phyloP scores from a whole-genome alignment of 2,888 invertebrate genomes.

The Perizoma flavofasciatum region DNA sequence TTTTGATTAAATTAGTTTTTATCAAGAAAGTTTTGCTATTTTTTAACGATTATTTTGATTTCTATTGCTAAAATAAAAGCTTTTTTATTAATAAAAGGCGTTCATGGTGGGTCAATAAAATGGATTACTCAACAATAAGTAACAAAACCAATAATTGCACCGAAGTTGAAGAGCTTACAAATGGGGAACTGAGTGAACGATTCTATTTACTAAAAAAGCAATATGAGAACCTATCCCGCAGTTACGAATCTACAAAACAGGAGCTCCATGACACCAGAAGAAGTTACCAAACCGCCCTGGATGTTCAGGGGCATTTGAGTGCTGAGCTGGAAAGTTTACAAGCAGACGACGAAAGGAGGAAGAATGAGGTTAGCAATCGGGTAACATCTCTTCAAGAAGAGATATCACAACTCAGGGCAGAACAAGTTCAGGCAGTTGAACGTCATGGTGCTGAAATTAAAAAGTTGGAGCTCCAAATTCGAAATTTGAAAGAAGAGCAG shows the following conservation, averaged over 20 bases:
- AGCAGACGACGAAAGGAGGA: slow-evolving; percentile 61
- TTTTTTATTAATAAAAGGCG: too few relatives aligned
- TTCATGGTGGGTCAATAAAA: slow-evolving; percentile 31
- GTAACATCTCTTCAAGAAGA: slow-evolving; percentile 69
- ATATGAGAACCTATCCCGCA: slow-evolving; percentile 62
- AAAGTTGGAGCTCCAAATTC: slow-evolving; percentile 61
- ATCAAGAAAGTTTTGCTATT: too few relatives aligned
- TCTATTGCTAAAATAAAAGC: too few relatives aligned
- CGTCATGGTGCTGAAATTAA: slow-evolving; percentile 62
- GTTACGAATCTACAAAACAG: slow-evolving; percentile 70
- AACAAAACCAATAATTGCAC: slow-evolving; percentile 67
- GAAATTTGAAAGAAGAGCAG: slow-evolving; percentile 65
- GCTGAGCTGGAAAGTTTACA: slow-evolving; percentile 72
- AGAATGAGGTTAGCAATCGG: slow-evolving; percentile 59
- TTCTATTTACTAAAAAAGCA: slow-evolving; percentile 74
- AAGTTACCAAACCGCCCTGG: slow-evolving; percentile 73
- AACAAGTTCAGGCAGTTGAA: slow-evolving; percentile 61
- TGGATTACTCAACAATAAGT: slow-evolving; percentile 78
- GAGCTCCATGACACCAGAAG: slow-evolving; percentile 73
- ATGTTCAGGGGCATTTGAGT: slow-evolving; percentile 72
- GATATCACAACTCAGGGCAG: slow-evolving; percentile 61
- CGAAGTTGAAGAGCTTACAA: slow-evolving; percentile 67
- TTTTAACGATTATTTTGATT: too few relatives aligned
- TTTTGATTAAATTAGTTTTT: too few relatives aligned
- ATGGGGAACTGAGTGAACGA: slow-evolving; percentile 68